These are phyloP conservation scores for Itoplectis maculator DNA, from an alignment of 2,888 invertebrate species.

Conservation along the genomic window DNA sequence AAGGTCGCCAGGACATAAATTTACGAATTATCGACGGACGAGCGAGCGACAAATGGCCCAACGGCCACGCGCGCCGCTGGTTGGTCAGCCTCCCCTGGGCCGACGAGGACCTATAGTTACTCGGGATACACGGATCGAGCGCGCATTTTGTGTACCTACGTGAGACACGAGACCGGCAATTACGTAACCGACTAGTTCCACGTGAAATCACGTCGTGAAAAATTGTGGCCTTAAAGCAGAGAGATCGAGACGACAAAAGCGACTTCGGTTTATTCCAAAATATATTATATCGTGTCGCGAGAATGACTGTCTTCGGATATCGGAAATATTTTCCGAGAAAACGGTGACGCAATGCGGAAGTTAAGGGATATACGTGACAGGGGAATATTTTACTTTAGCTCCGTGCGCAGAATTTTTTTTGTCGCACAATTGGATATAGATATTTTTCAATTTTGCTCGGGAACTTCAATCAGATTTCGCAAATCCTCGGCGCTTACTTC, in stretches of 20 bases:
- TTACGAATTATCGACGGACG: slow-evolving; percentile 78
- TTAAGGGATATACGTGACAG: too few species aligned
- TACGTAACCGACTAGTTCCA: slow-evolving; percentile 29
- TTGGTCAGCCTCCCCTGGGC: slow-evolving; percentile 40
- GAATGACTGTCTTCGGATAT: neutral
- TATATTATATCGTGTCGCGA: neutral
- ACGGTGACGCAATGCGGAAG: too few species aligned
- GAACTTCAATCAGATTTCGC: slow-evolving; percentile 14
- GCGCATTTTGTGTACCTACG: slow-evolving; percentile 4
- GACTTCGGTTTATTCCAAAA: too few species aligned
- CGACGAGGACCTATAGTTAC: slow-evolving; percentile 22
- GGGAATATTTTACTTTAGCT: too few species aligned
- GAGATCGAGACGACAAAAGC: too few species aligned
- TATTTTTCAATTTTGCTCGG: slow-evolving; percentile 6
- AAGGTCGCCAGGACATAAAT: slow-evolving; percentile 72
- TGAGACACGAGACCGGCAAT: slow-evolving; percentile 21
- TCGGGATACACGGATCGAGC: slow-evolving; percentile 4
- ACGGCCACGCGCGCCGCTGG: slow-evolving; percentile 50
- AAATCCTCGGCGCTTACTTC: slow-evolving; percentile 5
- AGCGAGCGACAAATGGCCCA: slow-evolving; percentile 75
- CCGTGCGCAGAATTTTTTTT: neutral
- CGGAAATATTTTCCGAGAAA: neutral
- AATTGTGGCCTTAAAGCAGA: slow-evolving; percentile 6
- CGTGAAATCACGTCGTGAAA: slow-evolving; percentile 34
- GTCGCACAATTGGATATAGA: neutral